Base-by-base conservation (phyloP, 2,113 vertebrate genomes). In the Petrocephalus microphthalmus region DNA sequence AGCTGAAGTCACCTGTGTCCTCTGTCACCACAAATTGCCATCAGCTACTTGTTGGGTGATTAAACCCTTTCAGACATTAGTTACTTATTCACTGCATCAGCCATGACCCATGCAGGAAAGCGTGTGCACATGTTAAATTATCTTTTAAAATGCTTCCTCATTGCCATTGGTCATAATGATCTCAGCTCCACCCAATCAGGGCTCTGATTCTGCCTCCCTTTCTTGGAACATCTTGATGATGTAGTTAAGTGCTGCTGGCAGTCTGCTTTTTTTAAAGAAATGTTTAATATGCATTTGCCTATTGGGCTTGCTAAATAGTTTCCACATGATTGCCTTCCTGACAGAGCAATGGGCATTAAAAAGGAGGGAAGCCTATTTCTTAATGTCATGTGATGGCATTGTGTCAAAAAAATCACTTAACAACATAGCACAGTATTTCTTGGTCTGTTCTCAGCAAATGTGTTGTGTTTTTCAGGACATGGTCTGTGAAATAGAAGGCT, bases 81-180 rank as follows among this genome's bases (percentile, higher is more conserved):
- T 91, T 91, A 92, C 91, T 91, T 90, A 92, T 92, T 92, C 87
- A 47, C 89, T 90, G 89, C 89, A 91, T 93, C 90, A 91, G 87
- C 88, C 54, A 67, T n/a, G 51, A 88, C 81, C 47, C 51, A 57
- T 67, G 74, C 81, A 89, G 42, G 89, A 49, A 84, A 85, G 87
- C 47, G 15, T 60, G 42, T 86, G 87, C 90, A 87, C 87, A 90
- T 93, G 89, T 87, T 87, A 91, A 90, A 84, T 86, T 85, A 71
- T 88, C 71, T 90, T 86, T 47, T 49, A 45, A 11, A 29, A 71
- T 8, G 49, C 82, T 83, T 87, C 49, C 49, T 45, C 81, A 78
- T 78, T 87, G 52, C 54, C 37, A 91, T 91, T 92, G 91, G 92
- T 67, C 89, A 88, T 84, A 7, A 60, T 56, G 67, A 52, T 15